Base-by-base conservation (phyloP, 1,140 invertebrate species). In the Arctopsyche grandis region DNA sequence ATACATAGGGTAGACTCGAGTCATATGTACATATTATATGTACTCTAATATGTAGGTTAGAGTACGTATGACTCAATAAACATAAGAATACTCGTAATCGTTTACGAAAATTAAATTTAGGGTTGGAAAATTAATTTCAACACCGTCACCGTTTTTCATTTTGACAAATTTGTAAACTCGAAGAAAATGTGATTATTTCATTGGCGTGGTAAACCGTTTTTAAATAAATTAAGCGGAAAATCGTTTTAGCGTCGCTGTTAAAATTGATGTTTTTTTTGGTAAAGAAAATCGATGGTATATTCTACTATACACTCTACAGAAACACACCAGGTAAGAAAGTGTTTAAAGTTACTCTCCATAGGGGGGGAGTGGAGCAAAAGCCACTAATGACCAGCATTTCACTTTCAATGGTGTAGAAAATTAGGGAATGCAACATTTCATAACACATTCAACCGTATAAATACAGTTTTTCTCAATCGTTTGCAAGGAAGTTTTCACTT, bases 151-250 rank as follows among this genome's bases (percentile, higher is more conserved):
- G 56, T 19, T 60, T 60, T 60, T 60, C 56, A 60, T 60, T 60
- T 60, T n/a, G 56, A 16, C 9, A 19, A 60, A 60, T 60, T 16
- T 9, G 56, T 21, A 60, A 60, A 60, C 56, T 60, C 56, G 56
- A 19, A 60, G 56, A 19, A 21, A 60, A 60, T 60, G 56, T 21
- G 16, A 60, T 60, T 60, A 60, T 60, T 60, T 60, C 56, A 21
- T 60, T 19, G 16, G 56, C 16, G 16, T 21, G 56, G 21, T 21
- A 16, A 60, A 16, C 56, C 56, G 16, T 60, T 60, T 60, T 60
- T 60, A 60, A 60, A 60, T 60, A 60, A 60, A 60, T 60, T 60
- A 60, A 60, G 56, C 56, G 16, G 19, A 60, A 60, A 60, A 60
- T 60, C 16, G 56, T 60, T 60, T 16, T 9, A 21, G 9, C 9